Evolutionary conservation across 1,140 invertebrate species (phyloP).

Genomic region (Camponotus floridanus): DNA sequence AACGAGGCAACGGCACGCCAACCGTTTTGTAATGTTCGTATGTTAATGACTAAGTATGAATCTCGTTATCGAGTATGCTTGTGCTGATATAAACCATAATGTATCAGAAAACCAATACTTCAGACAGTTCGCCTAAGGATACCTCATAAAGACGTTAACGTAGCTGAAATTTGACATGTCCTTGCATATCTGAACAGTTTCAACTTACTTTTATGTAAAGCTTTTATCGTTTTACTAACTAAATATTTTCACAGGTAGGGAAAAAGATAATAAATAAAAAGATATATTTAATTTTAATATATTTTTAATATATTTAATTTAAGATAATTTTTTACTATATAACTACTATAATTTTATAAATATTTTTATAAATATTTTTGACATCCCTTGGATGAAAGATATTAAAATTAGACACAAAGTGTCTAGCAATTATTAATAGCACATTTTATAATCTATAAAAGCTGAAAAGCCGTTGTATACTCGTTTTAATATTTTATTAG

Average conservation of each 20-base stretch:
- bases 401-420: neutral
- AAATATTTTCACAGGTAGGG: neutral
- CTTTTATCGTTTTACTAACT: too few relatives aligned
- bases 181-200: neutral
- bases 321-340: neutral
- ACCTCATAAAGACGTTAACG: slow-evolving; percentile 58
- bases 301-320: neutral
- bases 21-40: slow-evolving; percentile 58
- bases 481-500: neutral
- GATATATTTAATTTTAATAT: too few relatives aligned
- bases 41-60: slow-evolving; percentile 65
- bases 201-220: neutral
- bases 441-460: neutral
- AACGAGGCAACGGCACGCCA: slow-evolving; percentile 57
- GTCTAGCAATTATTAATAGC: neutral
- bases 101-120: slow-evolving; percentile 48
- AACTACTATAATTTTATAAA: neutral
- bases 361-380: neutral
- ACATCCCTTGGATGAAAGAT: neutral
- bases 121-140: slow-evolving; percentile 24
- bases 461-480: neutral
- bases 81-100: slow-evolving; percentile 52
- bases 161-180: slow-evolving; percentile 37
- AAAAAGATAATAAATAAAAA: neutral
- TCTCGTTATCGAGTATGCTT: slow-evolving; percentile 50